Percentiles rank a stretch among this genome's conserved stretches.
Evolutionary conservation across 2,888 invertebrate species (phyloP).

Genomic region (Acrobasis suavella): DNA sequence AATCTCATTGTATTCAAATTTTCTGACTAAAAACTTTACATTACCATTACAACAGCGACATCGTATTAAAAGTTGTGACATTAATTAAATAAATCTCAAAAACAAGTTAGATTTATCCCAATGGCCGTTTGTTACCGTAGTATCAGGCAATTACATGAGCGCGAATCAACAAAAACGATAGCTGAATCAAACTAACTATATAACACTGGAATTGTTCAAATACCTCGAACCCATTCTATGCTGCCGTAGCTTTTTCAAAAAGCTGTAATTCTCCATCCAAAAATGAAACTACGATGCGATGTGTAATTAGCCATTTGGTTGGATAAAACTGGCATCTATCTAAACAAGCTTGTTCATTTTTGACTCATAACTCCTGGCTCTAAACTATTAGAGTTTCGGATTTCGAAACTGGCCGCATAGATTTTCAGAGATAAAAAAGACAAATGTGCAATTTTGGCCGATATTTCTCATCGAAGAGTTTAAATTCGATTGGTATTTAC

Average conservation of each 20-base stretch:
- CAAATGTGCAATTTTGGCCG: neutral
- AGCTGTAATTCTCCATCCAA: constrained; percentile 38
- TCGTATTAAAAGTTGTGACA: constrained; percentile 2
- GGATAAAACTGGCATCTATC: constrained; percentile 14
- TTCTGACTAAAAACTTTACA: constrained; percentile 11
- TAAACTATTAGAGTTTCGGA: constrained; percentile 7
- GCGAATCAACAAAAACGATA: constrained; percentile 44
- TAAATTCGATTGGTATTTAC: constrained; percentile 41
- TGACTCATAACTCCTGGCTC: constrained; percentile 5
- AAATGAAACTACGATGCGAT: constrained; percentile 37
- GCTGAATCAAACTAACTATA: constrained; percentile 41
- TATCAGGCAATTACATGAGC: constrained; percentile 35
- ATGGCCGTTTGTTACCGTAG: neutral
- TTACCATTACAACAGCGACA: neutral
- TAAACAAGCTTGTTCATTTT: constrained; percentile 9
- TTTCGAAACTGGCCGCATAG: neutral
- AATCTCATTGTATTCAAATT: constrained; percentile 14
- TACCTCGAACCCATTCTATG: constrained; percentile 39
- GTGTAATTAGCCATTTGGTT: constrained; percentile 36
- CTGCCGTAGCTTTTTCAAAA: constrained; percentile 38
- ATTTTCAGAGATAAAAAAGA: neutral
- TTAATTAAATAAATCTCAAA: neutral
- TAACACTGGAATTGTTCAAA: constrained; percentile 45
- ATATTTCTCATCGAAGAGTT: constrained; percentile 20
- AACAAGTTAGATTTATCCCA: constrained; percentile 1